phyloP scores from a whole-genome alignment of 2,888 invertebrate genomes.

The Limnephilus marmoratus region DNA sequence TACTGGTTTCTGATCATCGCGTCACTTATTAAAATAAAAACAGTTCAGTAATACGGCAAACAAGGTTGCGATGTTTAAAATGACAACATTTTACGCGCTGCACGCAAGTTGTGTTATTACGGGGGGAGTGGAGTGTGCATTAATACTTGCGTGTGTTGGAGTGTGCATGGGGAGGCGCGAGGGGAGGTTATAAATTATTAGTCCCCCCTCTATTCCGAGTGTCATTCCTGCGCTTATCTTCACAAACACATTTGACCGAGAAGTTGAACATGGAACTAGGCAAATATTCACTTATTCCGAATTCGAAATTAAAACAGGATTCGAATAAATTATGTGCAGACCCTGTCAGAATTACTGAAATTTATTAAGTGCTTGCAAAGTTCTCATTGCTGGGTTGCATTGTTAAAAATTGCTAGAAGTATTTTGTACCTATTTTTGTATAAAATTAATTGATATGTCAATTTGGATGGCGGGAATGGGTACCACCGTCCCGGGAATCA shows the following conservation, averaged over 20 bases:
- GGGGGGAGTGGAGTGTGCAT: conserved; percentile 26
- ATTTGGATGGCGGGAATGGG: no score
- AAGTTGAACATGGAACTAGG: conserved; percentile 40
- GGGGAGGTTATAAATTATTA: conserved; percentile 53
- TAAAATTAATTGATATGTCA: no score
- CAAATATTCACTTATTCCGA: conserved; percentile 38
- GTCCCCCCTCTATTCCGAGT: conserved; percentile 41
- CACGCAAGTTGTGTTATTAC: conserved; percentile 16
- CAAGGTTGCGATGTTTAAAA: not conserved
- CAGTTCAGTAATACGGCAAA: not conserved
- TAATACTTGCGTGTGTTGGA: conserved; percentile 6
- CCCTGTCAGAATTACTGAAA: not conserved
- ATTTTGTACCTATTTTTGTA: no score
- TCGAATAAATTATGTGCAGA: not conserved
- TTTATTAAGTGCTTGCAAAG: not conserved
- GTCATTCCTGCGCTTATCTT: conserved; percentile 58
- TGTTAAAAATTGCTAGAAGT: no score
- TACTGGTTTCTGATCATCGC: not conserved
- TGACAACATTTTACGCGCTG: not conserved
- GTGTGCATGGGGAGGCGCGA: conserved; percentile 3
- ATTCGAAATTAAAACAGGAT: not conserved
- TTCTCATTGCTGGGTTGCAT: no score
- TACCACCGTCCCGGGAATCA: no score
- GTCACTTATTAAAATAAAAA: not conserved
- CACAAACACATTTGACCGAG: conserved; percentile 51